Percentiles rank a stretch among this genome's conserved stretches.
Evolutionary conservation across 2,888 invertebrate genomes (phyloP).

Genomic region (Romanomermis culicivorax): DNA sequence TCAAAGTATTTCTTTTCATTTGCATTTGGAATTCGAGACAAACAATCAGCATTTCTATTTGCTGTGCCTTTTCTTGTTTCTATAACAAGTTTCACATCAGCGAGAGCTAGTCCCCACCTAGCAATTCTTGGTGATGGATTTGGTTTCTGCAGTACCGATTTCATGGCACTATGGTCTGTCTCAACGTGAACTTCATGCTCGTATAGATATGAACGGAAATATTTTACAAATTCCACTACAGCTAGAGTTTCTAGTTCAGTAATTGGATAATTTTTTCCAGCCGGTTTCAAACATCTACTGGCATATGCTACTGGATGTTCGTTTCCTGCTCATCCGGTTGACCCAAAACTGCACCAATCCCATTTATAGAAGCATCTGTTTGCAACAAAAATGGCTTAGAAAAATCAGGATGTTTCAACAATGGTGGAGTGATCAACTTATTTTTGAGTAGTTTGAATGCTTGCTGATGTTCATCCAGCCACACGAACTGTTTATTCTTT

Average conservation of each 20-base stretch:
- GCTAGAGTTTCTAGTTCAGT: constrained; percentile 5
- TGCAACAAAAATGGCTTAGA: background rate
- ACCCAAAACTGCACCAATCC: constrained; percentile 1
- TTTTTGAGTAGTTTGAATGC: constrained; percentile 2
- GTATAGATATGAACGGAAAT: constrained; percentile 3
- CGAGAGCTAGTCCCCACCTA: background rate
- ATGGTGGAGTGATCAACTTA: background rate
- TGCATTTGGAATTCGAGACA: constrained; percentile 13
- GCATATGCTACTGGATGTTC: constrained; percentile 3
- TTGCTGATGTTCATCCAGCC: background rate
- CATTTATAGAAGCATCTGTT: constrained; percentile 6
- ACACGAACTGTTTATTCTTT: background rate
- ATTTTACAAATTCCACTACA: background rate
- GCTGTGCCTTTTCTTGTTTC: background rate
- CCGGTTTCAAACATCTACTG: background rate
- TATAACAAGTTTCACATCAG: background rate
- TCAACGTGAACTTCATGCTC: background rate
- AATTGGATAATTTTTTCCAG: constrained; percentile 1
- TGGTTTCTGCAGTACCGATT: background rate
- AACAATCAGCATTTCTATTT: background rate
- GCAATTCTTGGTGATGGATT: background rate
- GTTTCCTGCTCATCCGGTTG: background rate
- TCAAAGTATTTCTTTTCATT: background rate
- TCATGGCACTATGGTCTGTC: constrained; percentile 1
- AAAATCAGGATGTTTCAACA: constrained; percentile 6